Evolutionary conservation across 2,113 vertebrate species (phyloP).

Genomic region (Gila orcuttii): DNA sequence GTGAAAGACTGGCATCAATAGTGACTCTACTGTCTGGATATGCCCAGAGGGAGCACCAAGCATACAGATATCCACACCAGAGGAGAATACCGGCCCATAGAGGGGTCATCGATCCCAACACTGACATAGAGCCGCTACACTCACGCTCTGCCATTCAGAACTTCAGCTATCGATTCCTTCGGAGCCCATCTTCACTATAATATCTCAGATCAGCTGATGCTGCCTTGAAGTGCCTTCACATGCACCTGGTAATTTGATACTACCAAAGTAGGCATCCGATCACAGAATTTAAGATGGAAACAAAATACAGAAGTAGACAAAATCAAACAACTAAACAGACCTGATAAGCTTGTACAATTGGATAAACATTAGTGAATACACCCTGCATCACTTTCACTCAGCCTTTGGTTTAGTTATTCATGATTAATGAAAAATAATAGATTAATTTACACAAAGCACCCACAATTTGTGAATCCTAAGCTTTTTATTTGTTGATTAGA

Average conservation of each 20-base stretch:
- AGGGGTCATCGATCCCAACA: constrained; percentile 19
- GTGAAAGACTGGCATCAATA: constrained; percentile 21
- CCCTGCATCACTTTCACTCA: neutral
- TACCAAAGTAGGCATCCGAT: neutral
- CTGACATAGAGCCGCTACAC: constrained; percentile 16
- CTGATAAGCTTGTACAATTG: neutral
- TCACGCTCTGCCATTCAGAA: constrained; percentile 33
- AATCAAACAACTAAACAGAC: neutral
- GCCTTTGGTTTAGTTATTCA: neutral
- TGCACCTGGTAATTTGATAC: neutral
- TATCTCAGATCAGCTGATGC: neutral
- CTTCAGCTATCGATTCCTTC: constrained; percentile 24
- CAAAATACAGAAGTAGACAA: neutral
- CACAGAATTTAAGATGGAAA: neutral
- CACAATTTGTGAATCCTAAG: neutral
- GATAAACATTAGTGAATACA: neutral
- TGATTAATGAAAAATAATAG: neutral
- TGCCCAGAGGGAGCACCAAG: constrained; percentile 14
- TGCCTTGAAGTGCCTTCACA: neutral
- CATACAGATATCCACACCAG: neutral
- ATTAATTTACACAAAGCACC: neutral
- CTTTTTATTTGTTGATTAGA: neutral
- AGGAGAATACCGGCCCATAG: neutral
- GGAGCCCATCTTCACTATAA: constrained; percentile 22
- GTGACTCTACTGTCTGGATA: neutral